Base-by-base conservation (phyloP, 2,888 invertebrate species). In the Capitulum mitella region DNA sequence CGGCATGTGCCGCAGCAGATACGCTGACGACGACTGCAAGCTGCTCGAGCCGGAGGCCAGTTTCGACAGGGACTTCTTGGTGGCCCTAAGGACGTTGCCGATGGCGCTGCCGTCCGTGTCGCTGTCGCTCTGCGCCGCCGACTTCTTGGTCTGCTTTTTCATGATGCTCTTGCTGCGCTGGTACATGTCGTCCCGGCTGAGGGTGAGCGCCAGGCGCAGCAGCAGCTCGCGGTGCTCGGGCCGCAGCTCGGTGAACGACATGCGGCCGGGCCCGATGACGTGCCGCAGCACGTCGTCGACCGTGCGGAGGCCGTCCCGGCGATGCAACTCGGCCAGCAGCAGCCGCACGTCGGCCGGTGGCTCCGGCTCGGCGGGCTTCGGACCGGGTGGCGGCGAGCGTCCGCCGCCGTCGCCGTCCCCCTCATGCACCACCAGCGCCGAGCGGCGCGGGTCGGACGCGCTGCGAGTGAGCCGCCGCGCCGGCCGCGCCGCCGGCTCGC, bases 171-270 rank as follows among this genome's bases (percentile, higher is more conserved):
- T 95, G 81, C 94, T 94, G 83, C 94, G 90, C 84, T 94, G 92
- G 84, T 94, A 95, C 81, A 95, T 88, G 86, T 95, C 95, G 84
- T 95, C 95, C 87, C 94, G 94, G 26, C 94, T 95, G 80, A 95
- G 86, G 0, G 95, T 95, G 0, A 95, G 91, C 5, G 95, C 93
- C 81, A 95, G 87, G 86, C 95, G 94, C 58, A 95, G 86, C 77
- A 95, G 87, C 84, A 95, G 93, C 86, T 95, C 95, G 85, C 95
- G 94, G 85, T 95, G 95, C 81, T 95, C 92, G 74, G 95, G 95
- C 85, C 94, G 94, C 80, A 95, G 88, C 84, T 95, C 94, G 87
- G 95, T 95, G 86, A 94, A 95, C 79, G 94, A 94, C 94, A 95
- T 95, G 80, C 95, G 95, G 85, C 94, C 93, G 58, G 94, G 91